Conservation (phyloP, 2,113 vertebrate species). For the Ranitomeya variabilis region DNA sequence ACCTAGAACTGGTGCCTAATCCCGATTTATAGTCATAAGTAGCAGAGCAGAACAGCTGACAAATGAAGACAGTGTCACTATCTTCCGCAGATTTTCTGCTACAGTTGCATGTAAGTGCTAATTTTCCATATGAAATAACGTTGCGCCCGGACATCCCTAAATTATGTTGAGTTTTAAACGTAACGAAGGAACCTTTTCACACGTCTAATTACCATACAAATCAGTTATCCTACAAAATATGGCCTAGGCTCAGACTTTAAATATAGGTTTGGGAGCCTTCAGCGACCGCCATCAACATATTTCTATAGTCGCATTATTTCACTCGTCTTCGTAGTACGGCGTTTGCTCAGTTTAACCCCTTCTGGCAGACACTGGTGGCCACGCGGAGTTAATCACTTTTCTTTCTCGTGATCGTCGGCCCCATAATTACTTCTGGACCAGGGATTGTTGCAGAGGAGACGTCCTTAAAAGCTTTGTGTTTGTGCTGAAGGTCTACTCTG, state of each 20-base stretch:
- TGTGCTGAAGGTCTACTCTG: conserved; percentile 69
- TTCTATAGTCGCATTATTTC: conserved; percentile 33
- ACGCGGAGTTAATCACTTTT: conserved; percentile 32
- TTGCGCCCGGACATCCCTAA: conserved; percentile 23
- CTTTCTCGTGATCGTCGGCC: not conserved
- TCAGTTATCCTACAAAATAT: conserved; percentile 48
- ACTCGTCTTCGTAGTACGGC: not conserved
- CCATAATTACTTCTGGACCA: conserved; percentile 54
- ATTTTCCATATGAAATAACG: conserved; percentile 39
- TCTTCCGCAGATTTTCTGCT: not conserved
- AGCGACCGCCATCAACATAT: conserved; percentile 37
- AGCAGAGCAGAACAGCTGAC: not conserved
- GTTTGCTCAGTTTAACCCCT: not conserved
- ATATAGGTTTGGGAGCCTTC: conserved; percentile 44
- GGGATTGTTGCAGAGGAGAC: conserved; percentile 60
- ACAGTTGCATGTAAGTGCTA: conserved; percentile 24
- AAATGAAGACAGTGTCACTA: not conserved
- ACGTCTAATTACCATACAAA: conserved; percentile 43
- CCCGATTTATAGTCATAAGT: not conserved
- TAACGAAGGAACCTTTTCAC: conserved; percentile 35
- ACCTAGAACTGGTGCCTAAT: not conserved
- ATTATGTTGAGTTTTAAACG: conserved; percentile 29
- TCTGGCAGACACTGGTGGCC: not conserved
- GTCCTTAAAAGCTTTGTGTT: conserved; percentile 66
- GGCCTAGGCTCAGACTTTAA: conserved; percentile 12